Base-by-base conservation (phyloP, 2,113 vertebrate species). In the Stigmatopora argus region DNA sequence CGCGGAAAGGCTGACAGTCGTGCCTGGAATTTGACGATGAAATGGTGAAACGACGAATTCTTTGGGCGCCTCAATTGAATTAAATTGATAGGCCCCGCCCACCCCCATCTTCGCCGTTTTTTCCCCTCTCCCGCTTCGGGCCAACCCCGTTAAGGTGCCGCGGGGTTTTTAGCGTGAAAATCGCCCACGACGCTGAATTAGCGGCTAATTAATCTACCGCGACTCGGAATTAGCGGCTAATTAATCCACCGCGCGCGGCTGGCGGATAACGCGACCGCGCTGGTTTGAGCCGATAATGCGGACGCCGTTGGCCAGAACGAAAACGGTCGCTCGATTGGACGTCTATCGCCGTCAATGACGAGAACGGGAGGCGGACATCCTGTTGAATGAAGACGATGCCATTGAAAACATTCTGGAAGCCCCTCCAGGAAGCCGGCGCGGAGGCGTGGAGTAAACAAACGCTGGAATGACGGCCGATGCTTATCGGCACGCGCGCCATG, bases 371-470 rank as follows among this genome's bases (percentile, higher is more conserved):
- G 8, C 6, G 8, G 18, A 38, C 31, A 38, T 2, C 17, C 17
- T 38, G 31, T 9, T 41, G 38, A 9, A 41, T 41, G 6, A 41
- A 31, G 26, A 11, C 35, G 18, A 4, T 41, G 4, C 46, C 46
- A 5, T 15, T 15, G 13, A 23, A 56, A 14, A 23, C 51, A 31
- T 14, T 14, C 9, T 69, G 5, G 0, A 23, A 64, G 38, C 57
- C 62, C 64, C 62, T 51, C 49, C 70, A 80, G 79, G 74, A 81
- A 82, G 76, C 69, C 26, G 15, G 3, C 26, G 26, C 26, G 72
- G 68, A 72, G 71, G 58, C 72, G 68, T 71, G 61, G 77, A 77
- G 78, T 78, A 87, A 86, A 86, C 81, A 83, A 56, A 66, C 67
- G 44, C 53, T 57, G 73, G 74, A 78, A 75, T 80, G 81, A 83